These are phyloP conservation scores for Adoxophyes honmai DNA, from an alignment of 1,140 invertebrate genomes.

Conservation along the genomic window DNA sequence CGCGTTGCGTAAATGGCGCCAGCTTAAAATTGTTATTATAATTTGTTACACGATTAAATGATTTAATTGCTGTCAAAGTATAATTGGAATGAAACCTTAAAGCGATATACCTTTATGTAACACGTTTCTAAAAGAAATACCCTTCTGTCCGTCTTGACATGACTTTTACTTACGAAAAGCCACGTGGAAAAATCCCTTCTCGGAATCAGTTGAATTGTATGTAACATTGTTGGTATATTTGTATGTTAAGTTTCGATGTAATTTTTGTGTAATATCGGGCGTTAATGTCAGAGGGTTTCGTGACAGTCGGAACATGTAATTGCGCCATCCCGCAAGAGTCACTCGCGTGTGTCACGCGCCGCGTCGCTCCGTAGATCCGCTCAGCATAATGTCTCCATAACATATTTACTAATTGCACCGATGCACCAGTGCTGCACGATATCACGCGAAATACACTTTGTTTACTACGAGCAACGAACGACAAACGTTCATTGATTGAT, in stretches of 20 bases:
- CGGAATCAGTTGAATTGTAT: too few species aligned
- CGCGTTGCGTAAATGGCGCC: slow-evolving; percentile 35
- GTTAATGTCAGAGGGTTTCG: slow-evolving; percentile 32
- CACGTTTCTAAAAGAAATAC: neutral
- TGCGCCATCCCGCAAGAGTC: slow-evolving; percentile 36
- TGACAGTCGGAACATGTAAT: slow-evolving; percentile 43
- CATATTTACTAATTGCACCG: slow-evolving; percentile 20
- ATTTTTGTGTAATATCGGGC: neutral
- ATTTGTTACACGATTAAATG: slow-evolving; percentile 12
- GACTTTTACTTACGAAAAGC: slow-evolving; percentile 21
- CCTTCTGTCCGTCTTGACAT: too few species aligned
- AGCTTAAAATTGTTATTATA: slow-evolving; percentile 17
- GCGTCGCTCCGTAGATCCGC: slow-evolving; percentile 39
- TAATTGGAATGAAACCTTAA: slow-evolving; percentile 12
- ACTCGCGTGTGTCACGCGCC: slow-evolving; percentile 43
- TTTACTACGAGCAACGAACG: neutral
- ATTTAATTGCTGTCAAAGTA: slow-evolving; percentile 10
- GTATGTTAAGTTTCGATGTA: too few species aligned
- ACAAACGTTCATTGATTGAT: slow-evolving; percentile 7
- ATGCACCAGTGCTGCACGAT: slow-evolving; percentile 10
- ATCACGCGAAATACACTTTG: slow-evolving; percentile 16
- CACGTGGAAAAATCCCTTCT: neutral
- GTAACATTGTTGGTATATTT: too few species aligned
- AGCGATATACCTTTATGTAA: slow-evolving; percentile 6
- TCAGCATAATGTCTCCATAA: slow-evolving; percentile 19